Base-by-base conservation (phyloP, 2,797 vertebrate species). In the Sebastes aleutianus region DNA sequence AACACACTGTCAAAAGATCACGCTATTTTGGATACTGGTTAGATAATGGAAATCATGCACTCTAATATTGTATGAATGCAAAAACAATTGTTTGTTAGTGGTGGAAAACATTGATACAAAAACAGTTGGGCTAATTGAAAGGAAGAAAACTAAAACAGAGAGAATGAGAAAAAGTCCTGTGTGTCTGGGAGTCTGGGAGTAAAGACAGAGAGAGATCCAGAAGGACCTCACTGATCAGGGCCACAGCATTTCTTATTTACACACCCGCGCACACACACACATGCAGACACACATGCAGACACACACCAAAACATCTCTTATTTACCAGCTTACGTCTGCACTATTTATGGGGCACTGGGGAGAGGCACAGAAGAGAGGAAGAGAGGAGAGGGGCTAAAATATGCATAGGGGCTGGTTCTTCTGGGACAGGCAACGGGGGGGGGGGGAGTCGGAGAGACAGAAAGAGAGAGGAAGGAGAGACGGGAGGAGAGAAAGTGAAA, bases 321-420 rank as follows among this genome's bases (percentile, higher is more conserved):
- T 96, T 96, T 95, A 96, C 95, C 90, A 95, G 95, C 94, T 95
- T 96, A 95, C 89, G 93, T 95, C 95, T 96, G 94, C 96, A 96
- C 95, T 96, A 96, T 96, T 96, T 95, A 96, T 96, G 94, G 93
- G 92, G 87, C 95, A 89, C 95, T 90, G 87, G 95, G 95, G 95
- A 95, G 91, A 93, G 89, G 87, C 90, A 92, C 89, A 92, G 90
- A 93, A 92, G 92, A 94, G 93, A 93, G 91, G 92, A 93, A 94
- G 94, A 93, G 91, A 91, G 93, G 92, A 95, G 92, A 93, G 93
- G 91, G 94, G 94, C 91, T 95, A 94, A 96, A 96, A 96, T 96
- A 96, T 96, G 95, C 95, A 96, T 96, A 95, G 94, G 94, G 95
- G 94, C 94, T 94, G 93, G 92, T 92, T 94, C 95, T 94, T 90